phyloP scores from a whole-genome alignment of 2,888 invertebrate genomes.

The Synanthedon andrenaeformis region DNA sequence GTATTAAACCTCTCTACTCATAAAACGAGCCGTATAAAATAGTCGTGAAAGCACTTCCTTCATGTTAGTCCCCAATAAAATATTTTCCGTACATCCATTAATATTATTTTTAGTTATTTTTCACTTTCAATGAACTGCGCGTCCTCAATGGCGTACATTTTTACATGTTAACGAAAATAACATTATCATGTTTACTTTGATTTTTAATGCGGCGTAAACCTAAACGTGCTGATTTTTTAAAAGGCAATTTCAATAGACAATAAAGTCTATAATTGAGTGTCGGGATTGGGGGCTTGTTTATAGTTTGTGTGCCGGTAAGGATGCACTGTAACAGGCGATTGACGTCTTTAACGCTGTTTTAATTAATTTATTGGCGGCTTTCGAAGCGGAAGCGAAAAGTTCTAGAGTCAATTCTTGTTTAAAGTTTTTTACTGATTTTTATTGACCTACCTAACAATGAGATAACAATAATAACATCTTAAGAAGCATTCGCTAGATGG shows the following conservation, averaged over 20 bases:
- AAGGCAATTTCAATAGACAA: slow-evolving; percentile 28
- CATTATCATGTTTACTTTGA: slow-evolving; percentile 50
- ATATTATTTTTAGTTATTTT: slow-evolving; percentile 58
- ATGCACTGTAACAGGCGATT: slow-evolving; percentile 44
- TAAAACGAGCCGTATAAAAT: slow-evolving; percentile 59
- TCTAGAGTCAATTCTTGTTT: slow-evolving; percentile 22
- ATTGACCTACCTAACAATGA: too few species aligned
- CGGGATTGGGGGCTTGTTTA: slow-evolving; percentile 19
- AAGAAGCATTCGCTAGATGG: too few species aligned
- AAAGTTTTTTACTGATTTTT: too few species aligned
- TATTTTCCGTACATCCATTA: slow-evolving; percentile 45
- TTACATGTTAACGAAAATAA: slow-evolving; percentile 51
- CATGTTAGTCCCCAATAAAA: slow-evolving; percentile 48
- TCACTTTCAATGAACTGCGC: slow-evolving; percentile 56
- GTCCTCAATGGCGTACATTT: slow-evolving; percentile 60
- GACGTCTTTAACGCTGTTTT: slow-evolving; percentile 57
- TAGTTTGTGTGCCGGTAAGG: slow-evolving; percentile 25
- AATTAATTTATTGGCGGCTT: slow-evolving; percentile 66
- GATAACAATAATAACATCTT: too few species aligned
- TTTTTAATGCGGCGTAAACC: slow-evolving; percentile 53
- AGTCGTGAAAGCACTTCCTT: slow-evolving; percentile 58
- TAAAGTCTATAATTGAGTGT: slow-evolving; percentile 37
- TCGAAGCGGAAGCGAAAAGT: slow-evolving; percentile 41
- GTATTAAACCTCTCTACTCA: slow-evolving; percentile 62
- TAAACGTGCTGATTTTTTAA: slow-evolving; percentile 55